Evolutionary conservation across 2,888 invertebrate species (phyloP).

Genomic region (Allacma fusca): DNA sequence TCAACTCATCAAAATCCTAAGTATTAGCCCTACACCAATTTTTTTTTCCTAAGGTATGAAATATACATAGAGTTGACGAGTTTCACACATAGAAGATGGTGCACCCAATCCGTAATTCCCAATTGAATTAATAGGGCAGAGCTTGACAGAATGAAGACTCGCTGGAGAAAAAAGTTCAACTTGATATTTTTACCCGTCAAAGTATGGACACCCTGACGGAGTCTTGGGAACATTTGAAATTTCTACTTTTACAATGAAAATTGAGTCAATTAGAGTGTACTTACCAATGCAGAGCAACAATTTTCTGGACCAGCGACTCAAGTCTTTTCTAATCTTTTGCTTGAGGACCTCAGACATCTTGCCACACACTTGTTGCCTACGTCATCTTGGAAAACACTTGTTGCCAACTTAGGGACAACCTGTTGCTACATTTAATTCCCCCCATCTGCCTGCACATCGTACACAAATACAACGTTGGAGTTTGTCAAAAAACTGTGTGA

Average conservation of each 20-base stretch:
- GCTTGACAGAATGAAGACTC: conserved; percentile 20
- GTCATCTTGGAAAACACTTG: conserved; percentile 52
- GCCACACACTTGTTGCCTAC: conserved; percentile 51
- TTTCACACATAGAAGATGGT: conserved; percentile 9
- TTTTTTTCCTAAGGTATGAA: not conserved
- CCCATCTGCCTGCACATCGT: conserved; percentile 38
- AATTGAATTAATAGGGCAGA: conserved; percentile 29
- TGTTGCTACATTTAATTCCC: conserved; percentile 50
- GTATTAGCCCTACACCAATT: too few relatives aligned
- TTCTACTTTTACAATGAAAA: conserved; percentile 18
- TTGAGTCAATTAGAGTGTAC: conserved; percentile 32
- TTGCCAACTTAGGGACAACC: conserved; percentile 49
- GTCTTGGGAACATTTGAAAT: not conserved
- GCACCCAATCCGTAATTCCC: conserved; percentile 32
- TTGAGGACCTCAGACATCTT: conserved; percentile 55
- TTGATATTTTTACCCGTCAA: not conserved
- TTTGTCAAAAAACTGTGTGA: conserved; percentile 29
- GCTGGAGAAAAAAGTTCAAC: conserved; percentile 32
- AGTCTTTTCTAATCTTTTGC: conserved; percentile 57
- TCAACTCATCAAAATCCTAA: too few relatives aligned
- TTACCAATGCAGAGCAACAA: conserved; percentile 58
- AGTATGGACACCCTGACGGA: not conserved
- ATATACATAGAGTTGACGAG: not conserved
- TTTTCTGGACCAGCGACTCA: conserved; percentile 60
- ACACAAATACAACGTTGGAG: conserved; percentile 45